These are phyloP conservation scores for Gambusia holbrooki DNA, from an alignment of 2,113 vertebrate species.

Conservation along the genomic window DNA sequence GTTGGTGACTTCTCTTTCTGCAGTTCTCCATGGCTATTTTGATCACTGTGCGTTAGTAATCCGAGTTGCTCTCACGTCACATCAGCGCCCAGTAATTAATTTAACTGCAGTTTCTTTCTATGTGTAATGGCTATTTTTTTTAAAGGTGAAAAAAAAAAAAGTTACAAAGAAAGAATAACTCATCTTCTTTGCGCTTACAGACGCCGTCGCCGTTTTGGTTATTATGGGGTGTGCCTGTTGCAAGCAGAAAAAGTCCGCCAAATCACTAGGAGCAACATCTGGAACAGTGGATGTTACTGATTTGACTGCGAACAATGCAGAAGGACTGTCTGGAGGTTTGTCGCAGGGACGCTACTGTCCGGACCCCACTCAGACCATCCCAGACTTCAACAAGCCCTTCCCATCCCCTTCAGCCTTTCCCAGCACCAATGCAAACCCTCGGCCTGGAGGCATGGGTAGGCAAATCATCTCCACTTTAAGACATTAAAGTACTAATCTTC, in stretches of 20 bases:
- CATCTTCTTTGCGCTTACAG: constrained; percentile 39
- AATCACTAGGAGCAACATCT: constrained; percentile 62
- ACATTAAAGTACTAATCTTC: not conserved
- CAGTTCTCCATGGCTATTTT: constrained; percentile 27
- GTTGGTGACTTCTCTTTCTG: constrained; percentile 44
- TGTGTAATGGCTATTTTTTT: not conserved
- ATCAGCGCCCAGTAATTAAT: not conserved
- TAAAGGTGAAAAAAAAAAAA: not conserved
- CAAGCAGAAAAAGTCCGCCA: constrained; percentile 83
- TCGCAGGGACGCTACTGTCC: constrained; percentile 80
- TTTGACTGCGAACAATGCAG: constrained; percentile 57
- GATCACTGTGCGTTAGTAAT: not conserved
- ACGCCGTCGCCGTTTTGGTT: constrained; percentile 61
- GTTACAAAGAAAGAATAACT: not conserved
- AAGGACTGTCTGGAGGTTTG: constrained; percentile 26
- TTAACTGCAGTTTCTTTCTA: not conserved
- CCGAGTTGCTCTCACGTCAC: constrained; percentile 44
- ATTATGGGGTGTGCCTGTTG: constrained; percentile 92
- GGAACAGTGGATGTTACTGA: constrained; percentile 38
- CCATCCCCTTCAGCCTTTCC: constrained; percentile 55
- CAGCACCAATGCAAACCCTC: constrained; percentile 47
- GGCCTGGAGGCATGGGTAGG: constrained; percentile 76
- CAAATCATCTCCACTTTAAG: not conserved
- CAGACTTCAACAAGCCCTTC: constrained; percentile 70
- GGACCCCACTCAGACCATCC: constrained; percentile 81